Evolutionary conservation across 2,113 vertebrate genomes (phyloP).

Genomic region (Chinchilla lanigera): DNA sequence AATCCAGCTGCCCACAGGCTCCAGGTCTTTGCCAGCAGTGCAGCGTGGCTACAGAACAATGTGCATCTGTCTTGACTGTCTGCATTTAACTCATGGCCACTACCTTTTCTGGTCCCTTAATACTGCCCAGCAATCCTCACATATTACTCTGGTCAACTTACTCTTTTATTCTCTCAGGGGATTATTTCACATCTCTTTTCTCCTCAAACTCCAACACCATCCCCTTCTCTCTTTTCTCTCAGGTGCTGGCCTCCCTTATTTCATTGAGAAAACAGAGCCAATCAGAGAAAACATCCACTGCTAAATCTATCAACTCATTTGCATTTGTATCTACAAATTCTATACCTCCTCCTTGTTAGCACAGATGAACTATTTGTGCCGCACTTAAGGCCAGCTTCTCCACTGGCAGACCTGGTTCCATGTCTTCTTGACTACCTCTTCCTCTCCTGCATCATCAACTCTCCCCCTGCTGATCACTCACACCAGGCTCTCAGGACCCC

Average conservation of each 20-base stretch:
- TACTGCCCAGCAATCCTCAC: neutral
- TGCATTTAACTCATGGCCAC: neutral
- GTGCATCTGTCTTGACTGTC: neutral
- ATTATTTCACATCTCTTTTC: slow-evolving; percentile 46
- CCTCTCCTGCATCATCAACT: neutral
- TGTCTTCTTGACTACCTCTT: neutral
- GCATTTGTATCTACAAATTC: neutral
- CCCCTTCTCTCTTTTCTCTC: neutral
- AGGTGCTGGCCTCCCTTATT: neutral
- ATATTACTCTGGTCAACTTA: neutral
- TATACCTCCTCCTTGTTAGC: neutral
- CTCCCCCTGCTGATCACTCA: neutral
- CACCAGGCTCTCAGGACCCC: neutral
- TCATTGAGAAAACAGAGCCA: slow-evolving; percentile 40
- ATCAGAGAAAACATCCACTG: slow-evolving; percentile 12
- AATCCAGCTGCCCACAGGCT: neutral
- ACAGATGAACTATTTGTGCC: neutral
- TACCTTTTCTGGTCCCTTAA: neutral
- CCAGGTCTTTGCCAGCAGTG: neutral
- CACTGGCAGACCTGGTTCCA: neutral
- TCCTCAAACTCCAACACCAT: neutral
- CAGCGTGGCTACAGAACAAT: neutral
- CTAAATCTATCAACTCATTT: neutral
- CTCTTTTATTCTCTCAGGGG: neutral
- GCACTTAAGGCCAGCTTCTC: neutral